These are phyloP conservation scores for Macquaria australasica DNA, from an alignment of 2,113 vertebrate species.

Conservation along the genomic window DNA sequence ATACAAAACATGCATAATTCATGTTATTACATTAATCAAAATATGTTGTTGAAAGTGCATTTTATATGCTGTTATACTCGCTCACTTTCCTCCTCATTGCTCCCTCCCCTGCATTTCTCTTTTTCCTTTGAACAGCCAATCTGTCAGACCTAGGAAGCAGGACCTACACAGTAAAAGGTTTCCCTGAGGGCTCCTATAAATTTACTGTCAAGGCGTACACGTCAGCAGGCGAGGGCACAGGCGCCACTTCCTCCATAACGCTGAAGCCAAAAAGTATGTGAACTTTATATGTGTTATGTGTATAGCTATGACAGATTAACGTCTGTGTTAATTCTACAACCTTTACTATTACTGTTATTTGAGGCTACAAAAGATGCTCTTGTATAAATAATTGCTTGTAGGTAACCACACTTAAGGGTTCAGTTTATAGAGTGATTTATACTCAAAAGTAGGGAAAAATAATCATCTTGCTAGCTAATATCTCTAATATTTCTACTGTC, in stretches of 20 bases:
- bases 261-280: constrained; percentile 75
- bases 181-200: constrained; percentile 75
- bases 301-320: not conserved
- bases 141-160: constrained; percentile 60
- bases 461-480: not conserved
- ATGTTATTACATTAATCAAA: not conserved
- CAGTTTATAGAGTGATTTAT: not conserved
- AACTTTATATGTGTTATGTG: not conserved
- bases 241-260: constrained; percentile 69
- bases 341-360: not conserved
- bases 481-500: not conserved
- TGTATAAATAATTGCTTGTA: not conserved
- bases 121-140: constrained; percentile 66
- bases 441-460: not conserved
- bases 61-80: constrained; percentile 4
- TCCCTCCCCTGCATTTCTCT: not conserved
- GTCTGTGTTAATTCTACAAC: not conserved
- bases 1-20: not conserved
- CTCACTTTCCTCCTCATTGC: not conserved
- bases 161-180: constrained; percentile 70
- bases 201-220: constrained; percentile 85
- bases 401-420: not conserved
- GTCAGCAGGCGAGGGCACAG: constrained; percentile 79
- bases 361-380: not conserved
- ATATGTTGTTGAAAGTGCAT: not conserved